These are phyloP conservation scores for Gallinago solitaria DNA, from an alignment of 2,797 vertebrate species.

Conservation along the genomic window DNA sequence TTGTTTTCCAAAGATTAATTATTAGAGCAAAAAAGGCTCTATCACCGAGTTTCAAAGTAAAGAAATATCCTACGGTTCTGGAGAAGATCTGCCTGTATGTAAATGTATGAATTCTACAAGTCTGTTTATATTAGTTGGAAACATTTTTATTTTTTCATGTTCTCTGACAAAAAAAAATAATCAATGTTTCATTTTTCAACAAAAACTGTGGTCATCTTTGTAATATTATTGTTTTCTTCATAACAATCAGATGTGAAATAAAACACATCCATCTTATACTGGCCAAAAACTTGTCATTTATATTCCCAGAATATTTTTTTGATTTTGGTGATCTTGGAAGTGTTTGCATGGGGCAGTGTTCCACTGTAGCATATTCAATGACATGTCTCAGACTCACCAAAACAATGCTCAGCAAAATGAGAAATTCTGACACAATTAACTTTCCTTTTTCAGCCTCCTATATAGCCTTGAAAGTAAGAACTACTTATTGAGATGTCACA, in stretches of 20 bases:
- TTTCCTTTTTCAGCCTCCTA: neutral
- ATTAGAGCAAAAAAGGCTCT: neutral
- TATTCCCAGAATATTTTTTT: neutral
- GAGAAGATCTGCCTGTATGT: neutral
- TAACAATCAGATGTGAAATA: neutral
- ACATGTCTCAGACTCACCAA: neutral
- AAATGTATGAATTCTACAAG: neutral
- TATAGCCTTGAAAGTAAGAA: neutral
- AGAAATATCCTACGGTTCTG: neutral
- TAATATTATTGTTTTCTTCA: neutral
- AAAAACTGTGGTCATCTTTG: neutral
- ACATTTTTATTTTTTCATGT: neutral
- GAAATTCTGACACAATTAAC: neutral
- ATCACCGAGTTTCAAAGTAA: neutral
- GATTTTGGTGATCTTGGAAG: neutral
- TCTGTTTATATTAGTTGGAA: neutral
- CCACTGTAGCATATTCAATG: accelerated
- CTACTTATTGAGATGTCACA: neutral
- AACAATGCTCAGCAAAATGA: neutral
- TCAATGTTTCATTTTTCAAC: neutral
- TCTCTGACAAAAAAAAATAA: neutral
- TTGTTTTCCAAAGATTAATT: neutral
- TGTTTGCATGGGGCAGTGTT: neutral
- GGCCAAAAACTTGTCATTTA: neutral
- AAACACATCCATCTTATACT: neutral